Evolutionary conservation across 2,888 invertebrate species (phyloP), one percentile per base, ranked within the genome.

Genomic region (Anthrax anthrax): DNA sequence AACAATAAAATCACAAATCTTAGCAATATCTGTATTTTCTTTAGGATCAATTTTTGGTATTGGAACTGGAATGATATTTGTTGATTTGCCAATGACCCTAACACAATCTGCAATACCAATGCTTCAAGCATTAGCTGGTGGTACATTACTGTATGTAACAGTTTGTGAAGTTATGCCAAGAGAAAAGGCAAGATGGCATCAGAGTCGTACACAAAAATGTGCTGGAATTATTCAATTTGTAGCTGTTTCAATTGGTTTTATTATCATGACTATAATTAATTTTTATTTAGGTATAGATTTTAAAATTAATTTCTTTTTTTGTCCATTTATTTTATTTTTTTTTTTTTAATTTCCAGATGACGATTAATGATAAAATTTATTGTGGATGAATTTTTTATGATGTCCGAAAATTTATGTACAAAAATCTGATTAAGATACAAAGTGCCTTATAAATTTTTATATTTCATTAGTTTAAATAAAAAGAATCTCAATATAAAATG

Each of bases 101-200:
- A 55, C 69, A 2, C 55, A 48, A 4, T 51, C 50, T 3, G 67
- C 72, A 12, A 69, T 80, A 43, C 76, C 80, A 6, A 65, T 79
- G 37, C 72, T 80, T 65, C 80, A 80, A 71, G 84, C 79, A 1
- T 57, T 85, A 38, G 84, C 85, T 8, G 85, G 81, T 1, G 85
- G 85, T 2, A 84, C 84, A 1, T 69, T 85, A 1, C 68, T 85
- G 3, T 85, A 85, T 63, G 83, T 85, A 47, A 82, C 84, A 0
- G 78, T 84, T 1, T 80, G 81, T 57, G 85, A 85, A 63, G 80
- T 85, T 39, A 65, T 85, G 37, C 85, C 85, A 1, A 72, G 84
- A 36, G 85, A 85, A 68, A 73, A 83, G 51, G 78, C 82, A 41
- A 72, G 77, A 51, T 84, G 83, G 81, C 83, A 84, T 60, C 73